phyloP scores from a whole-genome alignment of 2,113 vertebrate species.

The Oryzias celebensis region DNA sequence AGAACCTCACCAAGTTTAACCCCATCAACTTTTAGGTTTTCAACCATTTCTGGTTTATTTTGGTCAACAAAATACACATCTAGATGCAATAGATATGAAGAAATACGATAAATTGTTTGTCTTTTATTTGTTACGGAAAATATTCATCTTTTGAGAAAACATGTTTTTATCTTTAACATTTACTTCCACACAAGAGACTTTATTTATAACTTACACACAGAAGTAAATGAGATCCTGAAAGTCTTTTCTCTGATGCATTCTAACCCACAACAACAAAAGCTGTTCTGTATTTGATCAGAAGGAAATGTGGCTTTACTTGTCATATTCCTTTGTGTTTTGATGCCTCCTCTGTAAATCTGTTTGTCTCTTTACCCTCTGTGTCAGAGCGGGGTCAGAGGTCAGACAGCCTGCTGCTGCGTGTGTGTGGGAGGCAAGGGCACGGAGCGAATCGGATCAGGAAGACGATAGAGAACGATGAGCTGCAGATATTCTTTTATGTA shows the following conservation, averaged over 20 bases:
- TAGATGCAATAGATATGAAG: background rate
- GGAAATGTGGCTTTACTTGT: too few species aligned
- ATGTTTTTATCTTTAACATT: too few species aligned
- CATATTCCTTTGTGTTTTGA: too few species aligned
- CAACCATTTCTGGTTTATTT: background rate
- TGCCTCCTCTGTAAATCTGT: background rate
- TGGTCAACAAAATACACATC: background rate
- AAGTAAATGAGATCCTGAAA: too few species aligned
- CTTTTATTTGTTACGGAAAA: too few species aligned
- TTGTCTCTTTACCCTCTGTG: slow-evolving; percentile 37
- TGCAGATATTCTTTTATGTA: background rate
- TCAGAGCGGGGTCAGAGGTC: slow-evolving; percentile 52
- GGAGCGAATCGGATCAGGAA: slow-evolving; percentile 13
- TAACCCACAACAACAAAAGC: too few species aligned
- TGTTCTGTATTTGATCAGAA: too few species aligned
- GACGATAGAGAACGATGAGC: background rate
- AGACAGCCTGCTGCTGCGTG: slow-evolving; percentile 54
- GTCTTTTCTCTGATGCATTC: too few species aligned
- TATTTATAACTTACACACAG: too few species aligned
- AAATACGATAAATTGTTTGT: too few species aligned
- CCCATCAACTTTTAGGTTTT: slow-evolving; percentile 10
- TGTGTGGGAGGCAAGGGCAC: slow-evolving; percentile 44
- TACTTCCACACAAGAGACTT: too few species aligned
- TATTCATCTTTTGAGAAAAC: too few species aligned
- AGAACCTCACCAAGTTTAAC: slow-evolving; percentile 2